A percentile compares a stretch with the other conserved stretches of the same genome.
Evolutionary conservation across 1,140 invertebrate genomes (phyloP).

Genomic region (Batillaria attramentaria): DNA sequence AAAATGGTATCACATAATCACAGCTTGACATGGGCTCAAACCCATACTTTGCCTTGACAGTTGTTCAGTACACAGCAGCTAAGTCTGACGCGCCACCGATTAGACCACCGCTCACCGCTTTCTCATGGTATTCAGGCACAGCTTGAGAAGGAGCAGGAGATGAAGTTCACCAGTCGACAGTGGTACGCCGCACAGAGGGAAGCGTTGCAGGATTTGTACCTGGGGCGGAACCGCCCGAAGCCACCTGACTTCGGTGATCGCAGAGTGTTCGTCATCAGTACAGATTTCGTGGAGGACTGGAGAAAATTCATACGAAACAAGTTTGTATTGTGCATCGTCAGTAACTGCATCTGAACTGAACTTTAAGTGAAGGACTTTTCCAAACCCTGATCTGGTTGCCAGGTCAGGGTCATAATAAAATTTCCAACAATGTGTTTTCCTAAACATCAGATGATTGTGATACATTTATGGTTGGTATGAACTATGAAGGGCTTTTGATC

Average conservation of each 20-base stretch:
- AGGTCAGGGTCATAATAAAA: neutral
- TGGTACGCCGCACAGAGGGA: slow-evolving; percentile 61
- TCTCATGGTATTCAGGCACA: no score
- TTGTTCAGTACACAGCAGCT: no score
- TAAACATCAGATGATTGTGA: no score
- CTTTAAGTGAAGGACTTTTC: neutral
- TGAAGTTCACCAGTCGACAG: slow-evolving; percentile 59
- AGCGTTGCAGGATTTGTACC: slow-evolving; percentile 64
- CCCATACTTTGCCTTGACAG: no score
- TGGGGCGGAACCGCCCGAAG: slow-evolving; percentile 64
- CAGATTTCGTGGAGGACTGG: slow-evolving; percentile 68
- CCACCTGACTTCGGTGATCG: slow-evolving; percentile 33
- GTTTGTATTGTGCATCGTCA: no score
- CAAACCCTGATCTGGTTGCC: neutral
- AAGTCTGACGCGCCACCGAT: no score
- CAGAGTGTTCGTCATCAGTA: slow-evolving; percentile 59
- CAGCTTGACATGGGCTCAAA: no score
- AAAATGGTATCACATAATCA: no score
- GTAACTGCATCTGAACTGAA: neutral
- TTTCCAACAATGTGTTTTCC: no score
- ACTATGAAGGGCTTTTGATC: no score
- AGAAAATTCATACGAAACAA: slow-evolving; percentile 65
- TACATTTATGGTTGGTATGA: no score
- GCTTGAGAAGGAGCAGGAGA: slow-evolving; percentile 52
- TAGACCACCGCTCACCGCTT: no score